These are phyloP conservation scores for Anorthoa munda DNA, from an alignment of 2,888 invertebrate genomes.

Conservation along the genomic window DNA sequence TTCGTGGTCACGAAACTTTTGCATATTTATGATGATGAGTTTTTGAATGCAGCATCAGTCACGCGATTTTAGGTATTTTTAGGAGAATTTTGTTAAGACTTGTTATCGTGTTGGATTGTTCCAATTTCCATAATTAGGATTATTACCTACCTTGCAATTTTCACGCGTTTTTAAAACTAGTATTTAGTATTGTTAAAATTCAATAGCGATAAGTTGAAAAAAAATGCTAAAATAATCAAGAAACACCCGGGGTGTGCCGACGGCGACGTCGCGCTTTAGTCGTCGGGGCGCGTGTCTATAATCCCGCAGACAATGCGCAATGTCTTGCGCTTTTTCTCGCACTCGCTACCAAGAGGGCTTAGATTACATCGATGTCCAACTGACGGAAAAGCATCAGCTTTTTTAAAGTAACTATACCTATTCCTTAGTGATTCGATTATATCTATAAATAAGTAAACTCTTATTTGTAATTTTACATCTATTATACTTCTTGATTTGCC, in stretches of 20 bases:
- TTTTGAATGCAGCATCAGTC: constrained; percentile 52
- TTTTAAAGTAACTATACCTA: no score
- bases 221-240: constrained; percentile 27
- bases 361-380: constrained; percentile 41
- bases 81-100: constrained; percentile 13
- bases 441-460: no score
- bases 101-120: background rate
- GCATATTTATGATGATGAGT: constrained; percentile 53
- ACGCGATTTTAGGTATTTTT: constrained; percentile 46
- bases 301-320: constrained; percentile 69
- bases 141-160: background rate
- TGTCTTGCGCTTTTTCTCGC: constrained; percentile 65
- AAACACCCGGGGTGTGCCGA: constrained; percentile 28
- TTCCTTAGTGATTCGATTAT: no score
- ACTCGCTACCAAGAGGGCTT: constrained; percentile 60
- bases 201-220: constrained; percentile 19
- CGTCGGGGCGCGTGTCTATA: constrained; percentile 72
- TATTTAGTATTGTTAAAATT: constrained; percentile 1
- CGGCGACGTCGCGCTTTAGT: constrained; percentile 56
- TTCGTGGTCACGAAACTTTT: constrained; percentile 54
- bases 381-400: constrained; percentile 2
- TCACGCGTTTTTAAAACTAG: background rate
- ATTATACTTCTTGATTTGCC: background rate
- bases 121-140: constrained; percentile 29
- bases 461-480: background rate